phyloP scores from a whole-genome alignment of 1,140 invertebrate species.

The Tribolium castaneum region DNA sequence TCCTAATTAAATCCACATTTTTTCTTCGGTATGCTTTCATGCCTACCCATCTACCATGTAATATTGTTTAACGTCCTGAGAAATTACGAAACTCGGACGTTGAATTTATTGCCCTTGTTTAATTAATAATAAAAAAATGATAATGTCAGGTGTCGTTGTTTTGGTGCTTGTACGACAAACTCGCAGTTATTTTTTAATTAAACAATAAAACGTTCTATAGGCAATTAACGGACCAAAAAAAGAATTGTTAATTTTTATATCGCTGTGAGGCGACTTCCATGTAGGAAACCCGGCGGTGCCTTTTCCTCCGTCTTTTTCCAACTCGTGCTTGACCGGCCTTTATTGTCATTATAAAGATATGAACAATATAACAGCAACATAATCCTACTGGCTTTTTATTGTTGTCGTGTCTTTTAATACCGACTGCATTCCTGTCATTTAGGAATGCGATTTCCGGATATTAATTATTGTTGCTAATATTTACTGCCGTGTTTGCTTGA shows the following conservation, averaged over 20 bases:
- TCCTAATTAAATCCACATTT: constrained; percentile 14
- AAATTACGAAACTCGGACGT: constrained; percentile 18
- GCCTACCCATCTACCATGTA: constrained; percentile 15
- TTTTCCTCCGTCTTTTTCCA: not conserved
- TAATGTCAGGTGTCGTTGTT: not conserved
- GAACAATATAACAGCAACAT: constrained; percentile 23
- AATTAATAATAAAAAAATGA: constrained; percentile 32
- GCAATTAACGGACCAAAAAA: constrained; percentile 18
- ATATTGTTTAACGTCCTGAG: constrained; percentile 35
- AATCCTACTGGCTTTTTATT: constrained; percentile 30
- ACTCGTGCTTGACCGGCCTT: not conserved
- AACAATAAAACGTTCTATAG: constrained; percentile 29
- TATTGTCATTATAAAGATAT: constrained; percentile 16
- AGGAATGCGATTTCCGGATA: constrained; percentile 38
- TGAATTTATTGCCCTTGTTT: constrained; percentile 10
- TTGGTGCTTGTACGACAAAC: constrained; percentile 23
- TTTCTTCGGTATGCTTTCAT: constrained; percentile 34
- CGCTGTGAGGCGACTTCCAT: constrained; percentile 11
- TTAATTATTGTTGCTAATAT: constrained; percentile 42
- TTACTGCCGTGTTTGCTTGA: constrained; percentile 35
- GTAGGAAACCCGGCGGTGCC: not conserved
- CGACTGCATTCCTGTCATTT: constrained; percentile 37
- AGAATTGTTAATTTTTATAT: constrained; percentile 20
- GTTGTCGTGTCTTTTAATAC: constrained; percentile 23
- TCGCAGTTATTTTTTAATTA: constrained; percentile 32